These are phyloP conservation scores for Platanista minor DNA, from an alignment of 2,113 vertebrate genomes.

Conservation along the genomic window DNA sequence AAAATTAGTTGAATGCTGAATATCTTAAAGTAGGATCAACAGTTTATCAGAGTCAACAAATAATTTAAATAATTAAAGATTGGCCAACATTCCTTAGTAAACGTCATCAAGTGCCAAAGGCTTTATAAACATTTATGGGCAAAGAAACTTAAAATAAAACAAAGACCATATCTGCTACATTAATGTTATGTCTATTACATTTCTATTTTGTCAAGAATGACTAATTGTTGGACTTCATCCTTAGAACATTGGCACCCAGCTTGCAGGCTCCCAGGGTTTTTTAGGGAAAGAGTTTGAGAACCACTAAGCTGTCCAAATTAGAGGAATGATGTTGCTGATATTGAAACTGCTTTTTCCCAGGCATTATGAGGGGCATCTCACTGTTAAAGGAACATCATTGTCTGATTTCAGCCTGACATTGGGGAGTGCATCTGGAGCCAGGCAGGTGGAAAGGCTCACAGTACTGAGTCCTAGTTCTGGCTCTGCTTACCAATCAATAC, in stretches of 20 bases:
- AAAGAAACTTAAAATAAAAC: conserved; percentile 26
- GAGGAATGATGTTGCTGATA: neutral
- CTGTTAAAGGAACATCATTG: neutral
- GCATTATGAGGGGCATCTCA: neutral
- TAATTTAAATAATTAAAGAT: neutral
- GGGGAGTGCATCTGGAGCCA: neutral
- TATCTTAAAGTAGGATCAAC: neutral
- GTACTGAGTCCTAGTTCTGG: neutral
- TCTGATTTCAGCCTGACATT: neutral
- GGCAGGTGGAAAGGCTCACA: neutral
- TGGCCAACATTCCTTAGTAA: neutral
- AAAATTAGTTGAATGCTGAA: neutral
- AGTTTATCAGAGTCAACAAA: neutral
- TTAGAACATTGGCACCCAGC: neutral
- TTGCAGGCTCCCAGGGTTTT: neutral
- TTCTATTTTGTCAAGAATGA: neutral
- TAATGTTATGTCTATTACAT: neutral
- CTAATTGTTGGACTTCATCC: neutral
- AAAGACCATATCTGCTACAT: neutral
- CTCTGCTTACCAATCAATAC: neutral
- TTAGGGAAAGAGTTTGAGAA: neutral
- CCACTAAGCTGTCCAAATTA: neutral
- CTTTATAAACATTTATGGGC: neutral
- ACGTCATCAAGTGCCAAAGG: neutral
- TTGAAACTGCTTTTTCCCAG: neutral